These are phyloP conservation scores for Portunus trituberculatus DNA, from an alignment of 1,140 invertebrate species.

Conservation along the genomic window DNA sequence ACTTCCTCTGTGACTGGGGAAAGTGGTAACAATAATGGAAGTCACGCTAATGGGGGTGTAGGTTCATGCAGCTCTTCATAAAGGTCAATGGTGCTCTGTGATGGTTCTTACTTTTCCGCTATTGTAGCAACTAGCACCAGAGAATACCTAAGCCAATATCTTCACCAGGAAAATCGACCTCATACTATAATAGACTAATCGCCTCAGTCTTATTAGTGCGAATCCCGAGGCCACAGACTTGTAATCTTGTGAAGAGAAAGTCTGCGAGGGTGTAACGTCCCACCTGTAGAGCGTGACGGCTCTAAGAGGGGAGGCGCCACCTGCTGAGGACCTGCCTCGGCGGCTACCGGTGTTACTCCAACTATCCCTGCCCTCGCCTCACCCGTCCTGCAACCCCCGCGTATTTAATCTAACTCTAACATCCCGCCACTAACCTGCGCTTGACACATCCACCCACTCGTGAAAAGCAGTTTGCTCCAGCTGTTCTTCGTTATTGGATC, in stretches of 20 bases:
- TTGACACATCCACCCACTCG: neutral
- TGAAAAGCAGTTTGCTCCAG: neutral
- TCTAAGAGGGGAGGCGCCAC: neutral
- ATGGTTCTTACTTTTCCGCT: too few relatives aligned
- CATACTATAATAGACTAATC: neutral
- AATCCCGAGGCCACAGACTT: neutral
- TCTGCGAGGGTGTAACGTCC: slow-evolving; percentile 17
- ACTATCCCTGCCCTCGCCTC: neutral
- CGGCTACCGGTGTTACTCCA: neutral
- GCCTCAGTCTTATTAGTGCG: neutral
- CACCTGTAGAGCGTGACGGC: slow-evolving; percentile 7
- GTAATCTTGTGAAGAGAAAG: neutral
- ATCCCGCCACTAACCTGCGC: neutral
- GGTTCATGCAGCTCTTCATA: neutral
- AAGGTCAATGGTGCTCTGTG: neutral
- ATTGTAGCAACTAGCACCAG: too few relatives aligned
- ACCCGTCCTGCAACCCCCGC: neutral
- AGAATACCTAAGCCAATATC: too few relatives aligned
- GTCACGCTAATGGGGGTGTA: too few relatives aligned
- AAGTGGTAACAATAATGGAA: too few relatives aligned
- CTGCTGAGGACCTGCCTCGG: neutral
- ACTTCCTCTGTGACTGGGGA: too few relatives aligned
- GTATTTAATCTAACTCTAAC: neutral
- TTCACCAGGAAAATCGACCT: neutral
- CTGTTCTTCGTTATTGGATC: neutral